phyloP scores from a whole-genome alignment of 2,113 vertebrate genomes.

The Erpornis zantholeuca region DNA sequence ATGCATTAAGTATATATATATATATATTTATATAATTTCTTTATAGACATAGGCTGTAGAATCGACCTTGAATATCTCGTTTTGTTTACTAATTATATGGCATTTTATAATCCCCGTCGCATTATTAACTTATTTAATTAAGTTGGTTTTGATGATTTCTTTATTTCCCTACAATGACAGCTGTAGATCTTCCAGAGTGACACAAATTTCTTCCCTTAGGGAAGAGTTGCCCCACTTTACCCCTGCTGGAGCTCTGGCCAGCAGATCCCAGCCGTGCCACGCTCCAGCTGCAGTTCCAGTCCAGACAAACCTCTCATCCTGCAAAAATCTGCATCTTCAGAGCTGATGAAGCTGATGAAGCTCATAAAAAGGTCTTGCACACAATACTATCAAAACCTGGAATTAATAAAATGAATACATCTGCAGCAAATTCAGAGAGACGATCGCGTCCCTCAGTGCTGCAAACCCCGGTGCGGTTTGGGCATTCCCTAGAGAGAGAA shows the following conservation, averaged over 20 bases:
- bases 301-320: background rate
- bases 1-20: background rate
- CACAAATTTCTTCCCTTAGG: background rate
- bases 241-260: background rate
- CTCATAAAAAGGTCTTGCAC: background rate
- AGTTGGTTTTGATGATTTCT: background rate
- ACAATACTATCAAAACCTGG: background rate
- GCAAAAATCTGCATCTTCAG: background rate
- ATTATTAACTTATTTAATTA: background rate
- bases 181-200: background rate
- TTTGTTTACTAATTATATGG: background rate
- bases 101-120: background rate
- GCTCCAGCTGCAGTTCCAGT: background rate
- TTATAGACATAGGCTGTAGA: background rate
- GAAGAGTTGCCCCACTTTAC: background rate
- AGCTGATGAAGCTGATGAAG: background rate
- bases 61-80: background rate
- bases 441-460: accelerated
- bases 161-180: background rate
- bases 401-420: background rate
- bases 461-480: background rate
- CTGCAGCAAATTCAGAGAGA: background rate
- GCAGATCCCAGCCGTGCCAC: background rate
- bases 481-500: background rate
- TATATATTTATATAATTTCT: background rate